Base-by-base conservation (phyloP, 2,113 vertebrate species). In the Xiphophorus couchianus region DNA sequence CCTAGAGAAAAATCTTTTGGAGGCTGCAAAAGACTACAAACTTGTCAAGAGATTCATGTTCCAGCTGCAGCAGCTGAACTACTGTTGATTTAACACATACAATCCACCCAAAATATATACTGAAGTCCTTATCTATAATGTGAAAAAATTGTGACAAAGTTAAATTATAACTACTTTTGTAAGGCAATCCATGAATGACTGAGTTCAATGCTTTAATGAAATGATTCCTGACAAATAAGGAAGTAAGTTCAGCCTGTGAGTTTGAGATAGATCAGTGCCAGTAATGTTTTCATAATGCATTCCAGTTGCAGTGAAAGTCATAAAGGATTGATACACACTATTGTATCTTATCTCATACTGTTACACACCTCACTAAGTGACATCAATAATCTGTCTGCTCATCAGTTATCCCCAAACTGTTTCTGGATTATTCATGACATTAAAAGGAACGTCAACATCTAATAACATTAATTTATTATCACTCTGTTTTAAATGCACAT, bases 331-430 rank as follows among this genome's bases (percentile, higher is more conserved):
- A 62, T 25, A 72, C 25, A 30, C 28, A 76, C 37, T 35, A 15
- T 37, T 30, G 30, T 28, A 65, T 76, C 69, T 69, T 75, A 82
- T 76, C 66, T 73, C 27, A 31, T 33, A 22, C 19, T 63, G 63
- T 63, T n/a, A 77, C 29, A 81, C 37, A 3, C 37, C 71, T 66
- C 12, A 64, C 22, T 17, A 31, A 86, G 69, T 8, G 74, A 86
- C 77, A 77, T 42, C 31, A 85, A 62, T 61, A 65, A 75, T 76
- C 33, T 64, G 31, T n/a, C 22, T 17, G 17, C 48, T 74, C 33
- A 60, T 54, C 31, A 28, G 27, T 30, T 27, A 60, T 17, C 39
- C 67, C 28, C 69, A 66, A 27, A 68, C 65, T 64, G 17, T 14
- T 39, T 31, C 30, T n/a, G 14, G 67, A 63, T 75, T 65, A 83